Conservation (phyloP, 1,140 invertebrate genomes). For the Aphis gossypii region DNA sequence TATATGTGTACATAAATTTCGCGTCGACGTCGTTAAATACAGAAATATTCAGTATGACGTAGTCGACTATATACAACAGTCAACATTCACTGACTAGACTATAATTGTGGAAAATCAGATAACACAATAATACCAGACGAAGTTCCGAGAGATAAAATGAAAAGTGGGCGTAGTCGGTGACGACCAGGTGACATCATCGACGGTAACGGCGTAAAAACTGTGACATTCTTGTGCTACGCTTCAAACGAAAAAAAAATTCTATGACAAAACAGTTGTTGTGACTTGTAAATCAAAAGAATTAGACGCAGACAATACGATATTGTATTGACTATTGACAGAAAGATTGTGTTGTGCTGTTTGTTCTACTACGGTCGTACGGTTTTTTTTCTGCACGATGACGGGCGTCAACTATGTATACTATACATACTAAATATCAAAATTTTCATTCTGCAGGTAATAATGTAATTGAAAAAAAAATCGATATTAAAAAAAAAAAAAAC, state of each 20-base stretch:
- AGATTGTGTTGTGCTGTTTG: neutral
- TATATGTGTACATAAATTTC: neutral
- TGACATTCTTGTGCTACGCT: constrained; percentile 32
- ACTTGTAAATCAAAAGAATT: neutral
- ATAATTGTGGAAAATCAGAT: constrained; percentile 3
- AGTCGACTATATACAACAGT: neutral
- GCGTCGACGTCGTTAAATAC: neutral
- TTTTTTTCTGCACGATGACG: neutral
- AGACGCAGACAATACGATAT: neutral
- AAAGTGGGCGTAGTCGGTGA: constrained; percentile 45
- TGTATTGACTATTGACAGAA: neutral
- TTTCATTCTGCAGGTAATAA: neutral
- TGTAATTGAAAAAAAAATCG: neutral
- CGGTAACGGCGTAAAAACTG: constrained; percentile 29
- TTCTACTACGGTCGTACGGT: neutral
- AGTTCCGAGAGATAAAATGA: constrained; percentile 13
- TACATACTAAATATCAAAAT: neutral
- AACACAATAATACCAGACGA: neutral
- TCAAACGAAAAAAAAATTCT: neutral
- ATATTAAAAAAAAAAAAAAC: neutral
- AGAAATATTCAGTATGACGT: neutral
- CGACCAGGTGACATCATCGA: constrained; percentile 41
- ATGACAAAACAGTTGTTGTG: neutral
- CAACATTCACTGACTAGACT: neutral
- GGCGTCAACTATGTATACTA: neutral